Percentiles rank a stretch among this genome's conserved stretches.
Evolutionary conservation across 2,888 invertebrate genomes (phyloP).

Genomic region (Electrophaes corylata): DNA sequence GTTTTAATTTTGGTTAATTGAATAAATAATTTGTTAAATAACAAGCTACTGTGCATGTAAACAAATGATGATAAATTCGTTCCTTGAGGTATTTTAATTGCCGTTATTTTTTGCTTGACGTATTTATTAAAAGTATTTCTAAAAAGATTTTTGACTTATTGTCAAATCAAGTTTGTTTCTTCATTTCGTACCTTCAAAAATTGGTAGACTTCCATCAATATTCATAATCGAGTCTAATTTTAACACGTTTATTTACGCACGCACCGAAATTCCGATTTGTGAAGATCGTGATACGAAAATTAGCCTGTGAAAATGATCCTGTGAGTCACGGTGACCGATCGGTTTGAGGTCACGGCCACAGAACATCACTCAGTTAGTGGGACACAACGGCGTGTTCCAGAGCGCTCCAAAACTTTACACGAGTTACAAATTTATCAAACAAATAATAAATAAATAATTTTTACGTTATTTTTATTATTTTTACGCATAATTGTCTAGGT

Average conservation of each 20-base stretch:
- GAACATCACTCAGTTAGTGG: constrained; percentile 14
- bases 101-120: too few species aligned
- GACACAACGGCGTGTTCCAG: constrained; percentile 7
- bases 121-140: too few species aligned
- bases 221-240: constrained; percentile 35
- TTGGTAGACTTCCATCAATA: background rate
- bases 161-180: too few species aligned
- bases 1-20: background rate
- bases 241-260: constrained; percentile 33
- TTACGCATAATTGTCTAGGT: too few species aligned
- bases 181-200: background rate
- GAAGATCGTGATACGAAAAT: constrained; percentile 47
- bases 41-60: too few species aligned
- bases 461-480: too few species aligned
- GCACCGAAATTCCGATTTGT: constrained; percentile 47
- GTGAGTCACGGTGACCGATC: constrained; percentile 50
- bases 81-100: too few species aligned
- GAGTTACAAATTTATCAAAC: too few species aligned
- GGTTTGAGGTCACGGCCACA: constrained; percentile 31
- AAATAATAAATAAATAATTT: too few species aligned
- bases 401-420: background rate
- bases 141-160: too few species aligned
- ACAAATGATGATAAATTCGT: too few species aligned
- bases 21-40: background rate
- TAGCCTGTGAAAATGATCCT: constrained; percentile 41